Evolutionary conservation across 2,797 vertebrate species (phyloP).

Genomic region (Onychomys torridus): DNA sequence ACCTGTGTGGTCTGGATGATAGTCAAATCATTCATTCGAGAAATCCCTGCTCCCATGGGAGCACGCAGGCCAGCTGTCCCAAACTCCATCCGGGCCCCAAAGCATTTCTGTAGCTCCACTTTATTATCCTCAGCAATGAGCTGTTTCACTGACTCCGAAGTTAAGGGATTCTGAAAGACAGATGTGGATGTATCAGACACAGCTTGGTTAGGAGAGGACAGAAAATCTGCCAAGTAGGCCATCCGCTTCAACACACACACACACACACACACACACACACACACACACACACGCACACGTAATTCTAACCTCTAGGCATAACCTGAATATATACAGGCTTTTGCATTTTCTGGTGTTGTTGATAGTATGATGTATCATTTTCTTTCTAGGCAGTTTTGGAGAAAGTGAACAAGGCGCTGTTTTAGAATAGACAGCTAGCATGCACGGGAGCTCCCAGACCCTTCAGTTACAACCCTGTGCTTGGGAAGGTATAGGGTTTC

Average conservation of each 20-base stretch:
- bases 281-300: not conserved
- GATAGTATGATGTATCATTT: not conserved
- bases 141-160: slow-evolving; percentile 89
- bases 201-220: not conserved
- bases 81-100: slow-evolving; percentile 96
- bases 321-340: not conserved
- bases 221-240: not conserved
- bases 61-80: slow-evolving; percentile 97
- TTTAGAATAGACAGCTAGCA: not conserved
- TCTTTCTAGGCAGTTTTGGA: slow-evolving; percentile 19
- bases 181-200: not conserved
- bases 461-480: not conserved
- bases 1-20: slow-evolving; percentile 99
- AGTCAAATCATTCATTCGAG: slow-evolving; percentile 97
- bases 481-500: not conserved
- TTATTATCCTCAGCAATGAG: slow-evolving; percentile 89
- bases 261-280: too few species aligned
- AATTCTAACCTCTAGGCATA: not conserved
- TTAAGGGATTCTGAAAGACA: slow-evolving; percentile 93
- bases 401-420: not conserved
- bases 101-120: slow-evolving; percentile 91
- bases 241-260: not conserved
- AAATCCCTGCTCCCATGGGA: slow-evolving; percentile 95
- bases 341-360: not conserved
- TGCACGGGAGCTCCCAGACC: not conserved